phyloP scores from a whole-genome alignment of 1,140 invertebrate species.

The Macrotrachela quadricornifera region DNA sequence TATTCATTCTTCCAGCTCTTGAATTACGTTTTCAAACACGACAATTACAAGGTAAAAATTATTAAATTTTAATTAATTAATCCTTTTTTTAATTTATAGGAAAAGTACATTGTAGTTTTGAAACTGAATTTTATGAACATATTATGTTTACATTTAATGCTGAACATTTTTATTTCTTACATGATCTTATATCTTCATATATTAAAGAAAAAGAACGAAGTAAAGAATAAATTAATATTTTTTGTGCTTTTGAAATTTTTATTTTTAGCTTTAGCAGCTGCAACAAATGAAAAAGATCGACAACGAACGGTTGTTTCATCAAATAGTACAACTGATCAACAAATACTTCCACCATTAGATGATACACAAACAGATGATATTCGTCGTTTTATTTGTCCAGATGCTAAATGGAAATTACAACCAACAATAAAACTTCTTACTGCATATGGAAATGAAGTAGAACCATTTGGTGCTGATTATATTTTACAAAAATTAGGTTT shows the following conservation, averaged over 20 bases:
- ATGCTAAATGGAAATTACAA: conserved; percentile 61
- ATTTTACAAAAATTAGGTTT: conserved; percentile 89
- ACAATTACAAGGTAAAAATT: no score
- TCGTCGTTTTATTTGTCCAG: no score
- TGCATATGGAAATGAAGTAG: conserved; percentile 2
- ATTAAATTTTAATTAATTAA: no score
- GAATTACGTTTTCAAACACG: no score
- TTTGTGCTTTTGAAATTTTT: background rate
- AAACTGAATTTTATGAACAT: conserved; percentile 91
- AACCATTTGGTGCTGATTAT: conserved; percentile 45
- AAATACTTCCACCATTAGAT: no score
- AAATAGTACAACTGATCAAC: no score
- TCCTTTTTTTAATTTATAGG: conserved; percentile 13
- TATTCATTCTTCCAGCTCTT: no score
- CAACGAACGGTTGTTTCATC: no score
- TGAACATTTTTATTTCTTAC: conserved; percentile 86
- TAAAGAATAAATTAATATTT: no score
- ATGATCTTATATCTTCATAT: conserved; percentile 84
- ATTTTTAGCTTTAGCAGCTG: no score
- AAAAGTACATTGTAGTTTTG: conserved; percentile 82
- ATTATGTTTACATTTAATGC: conserved; percentile 93
- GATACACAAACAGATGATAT: no score
- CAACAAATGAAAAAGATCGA: no score
- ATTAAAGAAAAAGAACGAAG: conserved; percentile 38
- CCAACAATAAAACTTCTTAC: conserved; percentile 62